These are phyloP conservation scores for Puntigrus tetrazona DNA, from an alignment of 2,113 vertebrate species.

Conservation along the genomic window DNA sequence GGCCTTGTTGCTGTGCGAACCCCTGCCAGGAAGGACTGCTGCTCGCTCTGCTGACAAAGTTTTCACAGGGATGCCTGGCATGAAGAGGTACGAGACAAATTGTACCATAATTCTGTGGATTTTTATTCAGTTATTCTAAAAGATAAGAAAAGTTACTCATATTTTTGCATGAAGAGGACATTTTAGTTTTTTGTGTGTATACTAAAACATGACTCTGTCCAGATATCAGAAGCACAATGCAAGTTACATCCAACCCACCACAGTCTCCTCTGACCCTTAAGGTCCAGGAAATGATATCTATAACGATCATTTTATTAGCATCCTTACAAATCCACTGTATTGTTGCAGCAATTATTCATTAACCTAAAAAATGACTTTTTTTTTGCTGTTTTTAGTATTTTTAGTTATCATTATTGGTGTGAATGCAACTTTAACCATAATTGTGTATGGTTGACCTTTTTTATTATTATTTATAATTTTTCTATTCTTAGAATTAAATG, in stretches of 20 bases:
- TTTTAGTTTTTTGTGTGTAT: not conserved
- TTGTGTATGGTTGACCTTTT: no score
- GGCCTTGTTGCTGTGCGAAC: conserved; percentile 31
- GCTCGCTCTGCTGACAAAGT: conserved; percentile 55
- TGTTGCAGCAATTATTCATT: no score
- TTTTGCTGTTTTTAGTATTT: no score
- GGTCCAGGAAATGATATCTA: no score
- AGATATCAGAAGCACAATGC: not conserved
- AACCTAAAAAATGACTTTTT: no score
- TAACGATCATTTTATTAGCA: no score
- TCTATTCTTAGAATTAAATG: no score
- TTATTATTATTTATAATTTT: no score
- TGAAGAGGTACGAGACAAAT: conserved; percentile 19
- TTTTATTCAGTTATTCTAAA: not conserved
- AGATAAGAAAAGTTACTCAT: not conserved
- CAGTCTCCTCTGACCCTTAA: not conserved
- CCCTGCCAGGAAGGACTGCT: conserved; percentile 52
- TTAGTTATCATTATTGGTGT: no score
- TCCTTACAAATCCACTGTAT: no score
- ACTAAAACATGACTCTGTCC: no score
- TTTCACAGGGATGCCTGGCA: conserved; percentile 49
- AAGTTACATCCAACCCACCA: not conserved
- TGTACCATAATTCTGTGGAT: not conserved
- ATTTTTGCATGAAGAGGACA: not conserved
- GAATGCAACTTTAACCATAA: no score